phyloP scores from a whole-genome alignment of 23 tunicate species.

The Trididemnum miniatum region DNA sequence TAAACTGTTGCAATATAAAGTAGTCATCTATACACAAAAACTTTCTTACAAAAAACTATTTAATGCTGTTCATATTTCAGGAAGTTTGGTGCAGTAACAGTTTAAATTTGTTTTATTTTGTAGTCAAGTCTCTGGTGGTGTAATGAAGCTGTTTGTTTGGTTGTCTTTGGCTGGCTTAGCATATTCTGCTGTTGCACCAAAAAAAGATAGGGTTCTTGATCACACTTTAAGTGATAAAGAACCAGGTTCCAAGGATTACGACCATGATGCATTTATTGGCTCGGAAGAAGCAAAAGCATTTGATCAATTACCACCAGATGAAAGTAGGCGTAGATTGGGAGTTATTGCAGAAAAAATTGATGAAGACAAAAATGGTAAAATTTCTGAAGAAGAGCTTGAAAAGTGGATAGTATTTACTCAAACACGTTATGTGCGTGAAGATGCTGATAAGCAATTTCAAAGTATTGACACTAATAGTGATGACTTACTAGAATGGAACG shows the following conservation, averaged over 20 bases:
- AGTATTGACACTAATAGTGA: slow-evolving; percentile 69
- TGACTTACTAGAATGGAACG: slow-evolving; percentile 85
- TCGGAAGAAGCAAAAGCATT: slow-evolving; percentile 67
- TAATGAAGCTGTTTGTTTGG: no score
- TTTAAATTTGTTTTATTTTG: no score
- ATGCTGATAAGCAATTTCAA: slow-evolving; percentile 72
- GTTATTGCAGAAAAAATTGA: slow-evolving; percentile 85
- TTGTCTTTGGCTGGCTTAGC: neutral
- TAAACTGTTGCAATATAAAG: no score
- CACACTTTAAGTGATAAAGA: slow-evolving; percentile 75
- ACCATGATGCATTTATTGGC: slow-evolving; percentile 90
- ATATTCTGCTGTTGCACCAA: slow-evolving; percentile 47
- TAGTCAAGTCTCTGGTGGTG: no score
- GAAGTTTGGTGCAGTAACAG: no score
- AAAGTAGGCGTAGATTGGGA: slow-evolving; percentile 67
- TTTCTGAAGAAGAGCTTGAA: slow-evolving; percentile 72
- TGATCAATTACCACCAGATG: slow-evolving; percentile 68
- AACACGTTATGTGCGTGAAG: slow-evolving; percentile 72
- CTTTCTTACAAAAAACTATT: no score
- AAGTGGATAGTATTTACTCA: slow-evolving; percentile 85
- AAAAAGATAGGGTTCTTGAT: slow-evolving; percentile 72
- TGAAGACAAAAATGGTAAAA: slow-evolving; percentile 59
- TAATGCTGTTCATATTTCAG: no score
- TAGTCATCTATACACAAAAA: no score
- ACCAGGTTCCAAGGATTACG: slow-evolving; percentile 79